Evolutionary conservation across 2,888 invertebrate genomes (phyloP), one percentile per base, ranked within the genome.

Genomic region (Amaurobius ferox): DNA sequence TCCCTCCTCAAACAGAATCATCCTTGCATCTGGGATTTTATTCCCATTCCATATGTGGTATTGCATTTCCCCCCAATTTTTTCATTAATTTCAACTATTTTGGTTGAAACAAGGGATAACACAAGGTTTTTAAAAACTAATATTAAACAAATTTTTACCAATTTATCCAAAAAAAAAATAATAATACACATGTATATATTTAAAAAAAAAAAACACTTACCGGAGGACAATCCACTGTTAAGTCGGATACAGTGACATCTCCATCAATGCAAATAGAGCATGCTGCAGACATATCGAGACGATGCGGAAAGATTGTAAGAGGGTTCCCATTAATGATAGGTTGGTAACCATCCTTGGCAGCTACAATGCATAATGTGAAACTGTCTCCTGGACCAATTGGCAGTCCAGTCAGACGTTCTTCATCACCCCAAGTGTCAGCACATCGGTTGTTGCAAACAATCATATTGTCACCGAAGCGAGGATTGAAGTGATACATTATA

Each of bases 401-500:
- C 90, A 94, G 92, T 29, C 92, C 93, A 73, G 94, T 94, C 68
- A 94, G 93, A 90, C 96, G 95, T 92, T 97, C 97, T 26, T 93
- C 92, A 0, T 67, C 80, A 3, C 95, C 94, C 97, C 97, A 97
- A 89, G 93, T 94, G 0, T 95, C 95, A 90, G 94, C 94, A 89
- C 94, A 93, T 93, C 95, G 95, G n/a, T 95, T 93, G 91, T 97
- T 97, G 85, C 96, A 93, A 0, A 97, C 95, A n/a, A 93, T 92
- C 89, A 93, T 93, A 89, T 95, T 94, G 89, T 94, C 94, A 28
- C 87, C 88, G 90, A 96, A 94, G 88, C 96, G 93, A 9, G 96
- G 95, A 93, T 97, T 97, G 88, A 97, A 93, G 92, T 97, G 97
- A 78, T 97, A 93, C 55, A 95, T 95, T 89, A 95, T 93, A 89